A percentile compares a stretch with the other conserved stretches of the same genome.
Evolutionary conservation across 2,797 vertebrate genomes (phyloP).

Genomic region (Trachops cirrhosus): DNA sequence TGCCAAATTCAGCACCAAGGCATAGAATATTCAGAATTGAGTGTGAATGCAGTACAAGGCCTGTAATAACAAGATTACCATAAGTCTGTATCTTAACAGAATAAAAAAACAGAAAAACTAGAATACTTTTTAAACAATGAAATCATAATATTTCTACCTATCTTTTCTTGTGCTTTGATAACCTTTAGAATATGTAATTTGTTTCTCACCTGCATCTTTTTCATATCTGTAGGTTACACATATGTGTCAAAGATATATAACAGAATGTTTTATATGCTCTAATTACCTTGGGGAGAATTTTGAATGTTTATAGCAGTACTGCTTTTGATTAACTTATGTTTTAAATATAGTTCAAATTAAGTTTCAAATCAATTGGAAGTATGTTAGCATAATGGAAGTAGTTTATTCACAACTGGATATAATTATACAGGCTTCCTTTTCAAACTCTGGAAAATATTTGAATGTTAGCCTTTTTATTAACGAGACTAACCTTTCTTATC

Average conservation of each 20-base stretch:
- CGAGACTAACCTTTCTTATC: constrained; percentile 45
- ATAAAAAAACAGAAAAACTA: neutral
- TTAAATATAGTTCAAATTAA: constrained; percentile 11
- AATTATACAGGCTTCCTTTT: neutral
- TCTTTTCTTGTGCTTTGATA: constrained; percentile 1
- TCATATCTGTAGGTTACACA: neutral
- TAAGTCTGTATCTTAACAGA: neutral
- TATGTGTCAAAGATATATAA: neutral
- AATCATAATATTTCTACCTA: neutral
- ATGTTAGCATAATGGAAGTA: neutral
- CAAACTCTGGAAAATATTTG: constrained; percentile 15
- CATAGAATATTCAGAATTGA: neutral
- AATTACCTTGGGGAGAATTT: neutral
- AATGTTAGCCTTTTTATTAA: neutral
- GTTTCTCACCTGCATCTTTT: constrained; percentile 34
- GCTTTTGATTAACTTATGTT: constrained; percentile 20
- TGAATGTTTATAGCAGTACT: neutral
- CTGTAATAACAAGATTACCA: neutral
- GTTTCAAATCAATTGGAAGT: neutral
- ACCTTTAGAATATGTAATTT: neutral
- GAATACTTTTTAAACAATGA: neutral
- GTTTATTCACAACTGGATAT: neutral
- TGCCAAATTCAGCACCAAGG: neutral
- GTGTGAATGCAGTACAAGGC: neutral
- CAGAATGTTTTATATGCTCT: neutral